Base-by-base conservation (phyloP, 2,888 invertebrate genomes). In the Linyphia triangularis region DNA sequence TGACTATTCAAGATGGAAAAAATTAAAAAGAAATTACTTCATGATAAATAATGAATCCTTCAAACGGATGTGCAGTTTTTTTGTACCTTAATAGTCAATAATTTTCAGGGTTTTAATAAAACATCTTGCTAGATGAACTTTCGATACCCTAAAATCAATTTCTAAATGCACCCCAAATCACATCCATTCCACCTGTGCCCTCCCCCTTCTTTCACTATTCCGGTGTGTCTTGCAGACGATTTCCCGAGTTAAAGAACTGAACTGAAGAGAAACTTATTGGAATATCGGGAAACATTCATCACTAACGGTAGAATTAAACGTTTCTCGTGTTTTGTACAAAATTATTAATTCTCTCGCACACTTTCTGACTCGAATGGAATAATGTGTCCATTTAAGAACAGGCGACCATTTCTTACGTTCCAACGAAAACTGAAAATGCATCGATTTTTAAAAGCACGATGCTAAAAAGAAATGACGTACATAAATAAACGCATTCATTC, bases 231-330 rank as follows among this genome's bases (percentile, higher is more conserved):
- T 30, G 72, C 75, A 82, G 78, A 67, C 70, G 75, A 84, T 84
- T 85, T 77, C 30, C 57, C 9, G 77, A 82, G 72, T 57, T 81
- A 73, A 72, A 67, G 84, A 85, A 85, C 84, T 51, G 51, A 51
- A 51, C 51, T 51, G 51, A 51, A 51, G 51, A 59, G 59, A 85
- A 85, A 67, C 77, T 88, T 88, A 88, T 88, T 73, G 86, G 86
- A 88, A 82, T 81, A 88, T 81, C 61, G 86, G 85, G 73, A 82
- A 88, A 69, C 86, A 88, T 88, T 82, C 86, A 88, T 88, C 86
- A 88, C 79, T 77, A 63, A 79, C 59, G 63, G 40, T 63, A 75
- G 81, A 81, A 88, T 88, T 88, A 88, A 88, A 73, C 65, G 72
- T 63, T 78, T 57, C 57, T 51, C 67, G 67, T 75, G 75, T 81